Conservation (phyloP, 30 jellyfish, hydroid and myxozoan genomes). For the Morbakka virulenta region DNA sequence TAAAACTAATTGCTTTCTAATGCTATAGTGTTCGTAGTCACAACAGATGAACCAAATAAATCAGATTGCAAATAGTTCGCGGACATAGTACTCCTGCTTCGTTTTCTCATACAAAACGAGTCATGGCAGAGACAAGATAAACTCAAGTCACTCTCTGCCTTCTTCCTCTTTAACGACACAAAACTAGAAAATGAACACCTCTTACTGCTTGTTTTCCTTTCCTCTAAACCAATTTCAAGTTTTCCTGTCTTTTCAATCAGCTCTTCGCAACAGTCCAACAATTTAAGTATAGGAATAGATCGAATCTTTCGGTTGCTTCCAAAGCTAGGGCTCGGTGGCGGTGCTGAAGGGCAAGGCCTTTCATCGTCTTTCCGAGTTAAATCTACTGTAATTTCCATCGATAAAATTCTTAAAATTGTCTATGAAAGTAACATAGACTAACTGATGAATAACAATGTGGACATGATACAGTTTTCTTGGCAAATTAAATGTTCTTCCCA, state of each 20-base stretch:
- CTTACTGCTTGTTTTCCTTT: conserved; percentile 1
- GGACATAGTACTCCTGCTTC: not conserved
- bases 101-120: not conserved
- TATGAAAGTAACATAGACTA: too few species aligned
- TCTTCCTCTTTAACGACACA: conserved; percentile 6
- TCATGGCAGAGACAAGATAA: not conserved
- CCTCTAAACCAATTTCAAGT: conserved; percentile 39
- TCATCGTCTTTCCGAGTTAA: conserved; percentile 6
- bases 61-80: not conserved
- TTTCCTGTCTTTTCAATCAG: conserved; percentile 43
- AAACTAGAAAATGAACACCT: conserved; percentile 21
- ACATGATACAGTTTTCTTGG: too few species aligned
- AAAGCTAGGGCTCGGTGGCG: conserved; percentile 82
- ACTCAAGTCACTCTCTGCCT: conserved; percentile 28
- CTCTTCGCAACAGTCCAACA: conserved; percentile 74
- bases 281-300: conserved; percentile 19
- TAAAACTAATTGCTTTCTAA: not conserved
- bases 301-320: conserved; percentile 65
- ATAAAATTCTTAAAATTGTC: too few species aligned
- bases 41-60: not conserved
- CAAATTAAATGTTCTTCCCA: too few species aligned
- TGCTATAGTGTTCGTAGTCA: not conserved
- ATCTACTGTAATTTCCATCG: not conserved
- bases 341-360: conserved; percentile 70
- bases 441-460: too few species aligned